A percentile compares a stretch with the other conserved stretches of the same genome.
These are phyloP conservation scores for Operophtera brumata DNA, from an alignment of 2,888 invertebrate species.

Conservation along the genomic window DNA sequence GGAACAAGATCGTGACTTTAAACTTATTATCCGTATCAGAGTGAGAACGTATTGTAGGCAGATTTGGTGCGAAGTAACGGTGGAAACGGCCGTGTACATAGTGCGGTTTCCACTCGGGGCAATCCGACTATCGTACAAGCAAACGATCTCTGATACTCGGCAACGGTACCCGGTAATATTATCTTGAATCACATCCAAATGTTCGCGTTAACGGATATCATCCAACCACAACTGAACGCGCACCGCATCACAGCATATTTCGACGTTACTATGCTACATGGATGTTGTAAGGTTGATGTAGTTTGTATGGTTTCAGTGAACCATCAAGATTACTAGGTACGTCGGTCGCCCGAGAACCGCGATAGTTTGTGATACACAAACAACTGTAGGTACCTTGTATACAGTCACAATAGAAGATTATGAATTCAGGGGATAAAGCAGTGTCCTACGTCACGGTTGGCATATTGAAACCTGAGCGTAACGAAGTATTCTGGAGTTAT, in stretches of 20 bases:
- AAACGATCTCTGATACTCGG: conserved; percentile 54
- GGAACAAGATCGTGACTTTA: conserved; percentile 71
- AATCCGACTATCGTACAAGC: conserved; percentile 57
- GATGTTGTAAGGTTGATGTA: conserved; percentile 20
- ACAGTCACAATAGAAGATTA: too few relatives aligned
- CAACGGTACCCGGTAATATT: conserved; percentile 66
- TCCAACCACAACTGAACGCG: conserved; percentile 19
- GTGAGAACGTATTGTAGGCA: conserved; percentile 71
- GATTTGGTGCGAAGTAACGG: conserved; percentile 76
- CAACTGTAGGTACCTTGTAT: too few relatives aligned
- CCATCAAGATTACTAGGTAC: conserved; percentile 11
- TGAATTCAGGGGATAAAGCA: too few relatives aligned
- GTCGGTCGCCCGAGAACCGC: too few relatives aligned
- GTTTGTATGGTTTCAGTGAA: conserved; percentile 5
- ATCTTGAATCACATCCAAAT: conserved; percentile 65
- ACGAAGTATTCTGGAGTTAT: too few relatives aligned
- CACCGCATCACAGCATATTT: conserved; percentile 32
- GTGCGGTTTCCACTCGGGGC: conserved; percentile 44
- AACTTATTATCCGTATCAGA: conserved; percentile 75
- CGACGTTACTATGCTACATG: conserved; percentile 25
- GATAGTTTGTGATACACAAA: too few relatives aligned
- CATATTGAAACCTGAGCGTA: too few relatives aligned
- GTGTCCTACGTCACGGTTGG: too few relatives aligned
- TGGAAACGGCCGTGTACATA: conserved; percentile 39
- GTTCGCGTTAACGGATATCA: conserved; percentile 42